These are phyloP conservation scores for Sphinx pinastri DNA, from an alignment of 2,888 invertebrate genomes.

Conservation along the genomic window DNA sequence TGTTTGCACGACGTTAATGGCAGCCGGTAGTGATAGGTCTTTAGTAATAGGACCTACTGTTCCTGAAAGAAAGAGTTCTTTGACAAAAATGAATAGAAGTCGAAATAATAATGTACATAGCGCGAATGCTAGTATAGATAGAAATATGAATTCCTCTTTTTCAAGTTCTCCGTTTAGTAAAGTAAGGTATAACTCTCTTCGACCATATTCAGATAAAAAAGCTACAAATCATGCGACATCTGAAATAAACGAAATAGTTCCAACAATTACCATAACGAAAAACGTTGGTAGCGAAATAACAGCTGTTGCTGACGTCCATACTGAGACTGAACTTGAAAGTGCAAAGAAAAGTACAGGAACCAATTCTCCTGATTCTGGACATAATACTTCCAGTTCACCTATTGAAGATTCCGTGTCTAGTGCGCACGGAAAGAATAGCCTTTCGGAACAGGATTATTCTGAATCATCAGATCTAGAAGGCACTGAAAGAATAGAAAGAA, in stretches of 20 bases:
- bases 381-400: constrained; percentile 91
- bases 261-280: constrained; percentile 72
- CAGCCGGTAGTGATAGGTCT: constrained; percentile 86
- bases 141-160: constrained; percentile 73
- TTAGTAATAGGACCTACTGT: constrained; percentile 88
- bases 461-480: constrained; percentile 95
- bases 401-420: constrained; percentile 89
- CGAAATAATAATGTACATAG: constrained; percentile 78
- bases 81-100: constrained; percentile 84
- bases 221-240: constrained; percentile 67
- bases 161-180: constrained; percentile 73
- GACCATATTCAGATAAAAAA: constrained; percentile 66
- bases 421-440: constrained; percentile 87
- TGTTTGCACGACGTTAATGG: constrained; percentile 92
- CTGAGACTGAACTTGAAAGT: constrained; percentile 72
- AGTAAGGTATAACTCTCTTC: constrained; percentile 66
- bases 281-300: constrained; percentile 82
- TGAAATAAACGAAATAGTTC: constrained; percentile 63
- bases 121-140: constrained; percentile 83
- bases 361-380: constrained; percentile 91
- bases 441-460: constrained; percentile 92
- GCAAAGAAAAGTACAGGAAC: constrained; percentile 85
- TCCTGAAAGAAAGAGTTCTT: constrained; percentile 92
- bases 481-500: constrained; percentile 93
- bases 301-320: constrained; percentile 84